These are phyloP conservation scores for Psylliodes chrysocephalus DNA, from an alignment of 2,888 invertebrate species.

Conservation along the genomic window DNA sequence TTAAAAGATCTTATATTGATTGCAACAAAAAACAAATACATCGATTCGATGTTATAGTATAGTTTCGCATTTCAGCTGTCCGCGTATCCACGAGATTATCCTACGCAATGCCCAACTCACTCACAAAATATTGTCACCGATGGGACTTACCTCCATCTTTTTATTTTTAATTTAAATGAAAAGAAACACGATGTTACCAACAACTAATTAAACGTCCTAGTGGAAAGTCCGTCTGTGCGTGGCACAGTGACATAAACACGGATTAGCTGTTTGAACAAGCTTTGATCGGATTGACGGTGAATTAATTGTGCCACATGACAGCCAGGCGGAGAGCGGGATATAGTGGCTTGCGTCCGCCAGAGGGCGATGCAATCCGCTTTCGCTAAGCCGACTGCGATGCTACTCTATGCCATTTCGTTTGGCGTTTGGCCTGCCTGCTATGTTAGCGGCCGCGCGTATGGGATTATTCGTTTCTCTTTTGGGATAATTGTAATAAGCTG, in stretches of 20 bases:
- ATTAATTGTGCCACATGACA: slow-evolving; percentile 63
- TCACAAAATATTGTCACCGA: neutral
- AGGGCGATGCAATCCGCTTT: slow-evolving; percentile 60
- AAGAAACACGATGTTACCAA: slow-evolving; percentile 4
- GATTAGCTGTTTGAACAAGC: slow-evolving; percentile 62
- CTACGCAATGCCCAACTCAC: neutral
- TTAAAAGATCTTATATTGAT: neutral
- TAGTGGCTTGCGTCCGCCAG: slow-evolving; percentile 49
- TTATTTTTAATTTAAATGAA: slow-evolving; percentile 2
- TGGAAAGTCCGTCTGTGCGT: slow-evolving; percentile 41
- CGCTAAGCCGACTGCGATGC: slow-evolving; percentile 55
- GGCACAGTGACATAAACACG: slow-evolving; percentile 60
- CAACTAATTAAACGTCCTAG: slow-evolving; percentile 54
- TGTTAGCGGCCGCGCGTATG: slow-evolving; percentile 29
- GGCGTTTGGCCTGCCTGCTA: slow-evolving; percentile 47
- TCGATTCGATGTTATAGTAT: neutral
- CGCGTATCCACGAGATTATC: neutral
- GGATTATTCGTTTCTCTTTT: slow-evolving; percentile 50
- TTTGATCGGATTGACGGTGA: slow-evolving; percentile 62
- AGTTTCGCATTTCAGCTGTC: neutral
- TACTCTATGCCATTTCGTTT: slow-evolving; percentile 30
- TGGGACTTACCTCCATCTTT: neutral
- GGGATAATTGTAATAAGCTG: slow-evolving; percentile 21
- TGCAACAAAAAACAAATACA: neutral
- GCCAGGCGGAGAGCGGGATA: slow-evolving; percentile 48